Conservation (phyloP, 2,888 invertebrate genomes). For the Xylota sylvarum region DNA sequence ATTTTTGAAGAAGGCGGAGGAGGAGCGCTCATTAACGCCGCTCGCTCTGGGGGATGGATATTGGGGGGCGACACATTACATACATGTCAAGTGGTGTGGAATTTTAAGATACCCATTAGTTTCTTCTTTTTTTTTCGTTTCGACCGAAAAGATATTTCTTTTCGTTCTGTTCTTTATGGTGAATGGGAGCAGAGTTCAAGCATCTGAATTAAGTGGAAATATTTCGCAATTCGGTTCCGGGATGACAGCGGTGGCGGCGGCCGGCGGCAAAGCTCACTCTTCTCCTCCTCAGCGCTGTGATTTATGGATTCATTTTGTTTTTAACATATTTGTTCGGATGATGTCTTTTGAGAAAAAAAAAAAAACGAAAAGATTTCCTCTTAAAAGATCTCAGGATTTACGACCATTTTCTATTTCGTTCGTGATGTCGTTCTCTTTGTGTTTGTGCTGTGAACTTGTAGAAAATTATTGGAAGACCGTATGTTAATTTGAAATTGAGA, state of each 20-base stretch:
- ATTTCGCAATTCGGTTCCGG: conserved; percentile 71
- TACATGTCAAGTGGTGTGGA: conserved; percentile 75
- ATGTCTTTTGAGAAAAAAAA: conserved; percentile 32
- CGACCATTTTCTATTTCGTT: conserved; percentile 58
- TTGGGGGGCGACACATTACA: conserved; percentile 64
- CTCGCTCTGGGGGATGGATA: conserved; percentile 38
- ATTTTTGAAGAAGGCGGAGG: background rate
- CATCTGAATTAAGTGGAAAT: conserved; percentile 76
- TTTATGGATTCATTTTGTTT: conserved; percentile 74
- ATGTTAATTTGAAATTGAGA: conserved; percentile 56
- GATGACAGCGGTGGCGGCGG: conserved; percentile 11
- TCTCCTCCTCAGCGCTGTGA: conserved; percentile 37
- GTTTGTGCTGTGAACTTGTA: conserved; percentile 40
- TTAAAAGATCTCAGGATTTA: conserved; percentile 73
- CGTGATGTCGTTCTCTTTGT: conserved; percentile 44
- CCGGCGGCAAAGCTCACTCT: background rate
- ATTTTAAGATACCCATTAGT: conserved; percentile 73
- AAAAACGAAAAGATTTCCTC: conserved; percentile 19
- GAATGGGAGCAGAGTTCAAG: conserved; percentile 73
- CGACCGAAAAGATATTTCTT: background rate
- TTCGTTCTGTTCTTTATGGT: conserved; percentile 48
- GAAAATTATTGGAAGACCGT: conserved; percentile 62
- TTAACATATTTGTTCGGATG: conserved; percentile 75
- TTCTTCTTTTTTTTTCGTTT: conserved; percentile 6
- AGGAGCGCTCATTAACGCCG: conserved; percentile 39